A percentile compares a stretch with the other conserved stretches of the same genome.
phyloP scores from a whole-genome alignment of 2,888 invertebrate species.

The Dryomyza anilis region DNA sequence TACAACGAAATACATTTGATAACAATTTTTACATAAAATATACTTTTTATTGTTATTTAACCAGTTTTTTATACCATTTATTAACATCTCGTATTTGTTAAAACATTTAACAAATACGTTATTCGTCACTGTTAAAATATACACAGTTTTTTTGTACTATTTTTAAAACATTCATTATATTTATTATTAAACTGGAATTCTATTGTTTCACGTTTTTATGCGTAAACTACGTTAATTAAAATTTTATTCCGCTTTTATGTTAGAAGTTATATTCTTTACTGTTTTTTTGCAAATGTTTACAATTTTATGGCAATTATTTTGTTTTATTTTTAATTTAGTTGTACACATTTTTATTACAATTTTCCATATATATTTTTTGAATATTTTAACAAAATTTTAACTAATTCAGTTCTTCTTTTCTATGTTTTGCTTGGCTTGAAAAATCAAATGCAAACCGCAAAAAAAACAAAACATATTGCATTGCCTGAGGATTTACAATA shows the following conservation, averaged over 20 bases:
- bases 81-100: too few relatives aligned
- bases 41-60: too few relatives aligned
- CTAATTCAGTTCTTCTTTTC: slow-evolving; percentile 58
- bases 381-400: slow-evolving; percentile 45
- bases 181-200: neutral
- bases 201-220: neutral
- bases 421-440: slow-evolving; percentile 56
- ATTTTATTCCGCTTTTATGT: too few relatives aligned
- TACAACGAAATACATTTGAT: too few relatives aligned
- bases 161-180: neutral
- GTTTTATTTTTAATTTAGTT: too few relatives aligned
- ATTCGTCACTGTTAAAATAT: neutral
- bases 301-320: slow-evolving; percentile 20
- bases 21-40: too few relatives aligned
- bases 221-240: too few relatives aligned
- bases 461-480: slow-evolving; percentile 5
- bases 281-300: slow-evolving; percentile 21
- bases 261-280: neutral
- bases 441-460: neutral
- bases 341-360: slow-evolving; percentile 7
- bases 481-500: slow-evolving; percentile 20
- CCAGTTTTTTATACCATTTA: too few relatives aligned
- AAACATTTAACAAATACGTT: too few relatives aligned
- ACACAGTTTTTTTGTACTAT: neutral
- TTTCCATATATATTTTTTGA: slow-evolving; percentile 10